Evolutionary conservation across 2,113 vertebrate species (phyloP).

Genomic region (Anguilla japonica): DNA sequence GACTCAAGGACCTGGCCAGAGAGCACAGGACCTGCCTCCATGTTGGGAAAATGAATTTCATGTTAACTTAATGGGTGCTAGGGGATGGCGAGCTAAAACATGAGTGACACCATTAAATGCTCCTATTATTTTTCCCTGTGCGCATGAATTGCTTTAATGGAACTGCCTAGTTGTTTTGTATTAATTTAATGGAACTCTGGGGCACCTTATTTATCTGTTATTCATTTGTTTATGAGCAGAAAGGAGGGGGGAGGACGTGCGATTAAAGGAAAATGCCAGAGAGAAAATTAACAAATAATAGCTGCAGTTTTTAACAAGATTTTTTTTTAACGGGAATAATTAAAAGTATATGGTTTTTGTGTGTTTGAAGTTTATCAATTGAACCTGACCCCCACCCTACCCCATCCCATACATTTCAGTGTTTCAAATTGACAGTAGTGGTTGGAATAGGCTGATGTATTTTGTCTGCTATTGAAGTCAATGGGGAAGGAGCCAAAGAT

Average conservation of each 20-base stretch:
- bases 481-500: background rate
- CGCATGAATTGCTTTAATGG: background rate
- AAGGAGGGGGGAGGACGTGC: too few relatives aligned
- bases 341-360: too few relatives aligned
- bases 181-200: background rate
- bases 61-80: background rate
- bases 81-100: background rate
- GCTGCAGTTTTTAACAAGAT: too few relatives aligned
- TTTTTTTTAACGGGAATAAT: too few relatives aligned
- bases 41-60: background rate
- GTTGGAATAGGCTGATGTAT: background rate
- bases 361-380: too few relatives aligned
- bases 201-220: background rate
- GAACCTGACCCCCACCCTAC: background rate
- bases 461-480: background rate
- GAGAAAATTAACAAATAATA: too few relatives aligned
- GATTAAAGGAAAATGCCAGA: too few relatives aligned
- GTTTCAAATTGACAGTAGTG: background rate
- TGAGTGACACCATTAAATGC: background rate
- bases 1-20: background rate
- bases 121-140: background rate
- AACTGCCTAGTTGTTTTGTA: background rate
- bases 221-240: background rate
- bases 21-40: background rate
- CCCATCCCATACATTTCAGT: background rate